Conservation (phyloP, 2,113 vertebrate species). For the Dasyurus viverrinus region DNA sequence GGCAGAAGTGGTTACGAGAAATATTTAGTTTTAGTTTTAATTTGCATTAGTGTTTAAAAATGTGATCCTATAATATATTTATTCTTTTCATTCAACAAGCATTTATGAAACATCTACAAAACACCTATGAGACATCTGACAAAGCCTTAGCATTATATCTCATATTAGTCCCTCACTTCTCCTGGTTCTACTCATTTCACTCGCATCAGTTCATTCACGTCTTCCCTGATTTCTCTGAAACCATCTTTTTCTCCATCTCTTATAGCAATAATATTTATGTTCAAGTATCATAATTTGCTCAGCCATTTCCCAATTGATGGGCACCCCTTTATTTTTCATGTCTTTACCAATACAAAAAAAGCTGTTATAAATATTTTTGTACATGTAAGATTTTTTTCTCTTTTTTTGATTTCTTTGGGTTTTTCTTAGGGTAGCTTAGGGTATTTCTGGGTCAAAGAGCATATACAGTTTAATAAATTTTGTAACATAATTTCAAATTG, state of each 20-base stretch:
- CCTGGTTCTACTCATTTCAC: background rate
- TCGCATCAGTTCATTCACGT: background rate
- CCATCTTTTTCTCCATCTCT: background rate
- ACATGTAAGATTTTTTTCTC: background rate
- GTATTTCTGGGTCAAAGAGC: background rate
- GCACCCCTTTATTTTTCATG: background rate
- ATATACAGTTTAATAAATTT: background rate
- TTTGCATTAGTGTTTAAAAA: constrained; percentile 44
- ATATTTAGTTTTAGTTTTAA: constrained; percentile 37
- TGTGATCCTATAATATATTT: constrained; percentile 2
- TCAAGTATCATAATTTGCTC: background rate
- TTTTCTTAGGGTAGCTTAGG: no score
- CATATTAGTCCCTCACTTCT: background rate
- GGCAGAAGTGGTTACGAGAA: constrained; percentile 21
- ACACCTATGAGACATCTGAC: background rate
- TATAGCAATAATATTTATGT: background rate
- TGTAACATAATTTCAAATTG: background rate
- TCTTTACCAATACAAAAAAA: background rate
- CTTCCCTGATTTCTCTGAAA: background rate
- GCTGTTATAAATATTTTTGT: background rate
- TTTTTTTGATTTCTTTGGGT: background rate
- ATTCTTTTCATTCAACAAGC: background rate
- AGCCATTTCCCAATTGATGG: background rate
- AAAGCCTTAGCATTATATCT: background rate
- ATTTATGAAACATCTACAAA: background rate